These are phyloP conservation scores for Tridacna gigas DNA, from an alignment of 2,888 invertebrate species.

Conservation along the genomic window DNA sequence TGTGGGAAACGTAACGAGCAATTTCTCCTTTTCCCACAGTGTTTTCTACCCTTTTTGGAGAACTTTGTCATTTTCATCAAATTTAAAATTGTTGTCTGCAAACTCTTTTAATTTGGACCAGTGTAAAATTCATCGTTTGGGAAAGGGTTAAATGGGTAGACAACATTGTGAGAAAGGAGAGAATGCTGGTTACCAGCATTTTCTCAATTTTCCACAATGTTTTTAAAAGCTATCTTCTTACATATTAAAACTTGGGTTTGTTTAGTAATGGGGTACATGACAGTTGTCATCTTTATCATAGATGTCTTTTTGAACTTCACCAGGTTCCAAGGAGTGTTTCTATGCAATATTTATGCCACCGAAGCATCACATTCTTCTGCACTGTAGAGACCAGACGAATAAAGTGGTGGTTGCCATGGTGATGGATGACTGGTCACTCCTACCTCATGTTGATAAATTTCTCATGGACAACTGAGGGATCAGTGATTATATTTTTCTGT, in stretches of 20 bases:
- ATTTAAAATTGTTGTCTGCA: no score
- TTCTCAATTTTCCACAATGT: neutral
- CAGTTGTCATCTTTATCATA: no score
- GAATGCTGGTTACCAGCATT: neutral
- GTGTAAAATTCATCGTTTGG: no score
- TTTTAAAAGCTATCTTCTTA: neutral
- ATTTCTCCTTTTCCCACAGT: neutral
- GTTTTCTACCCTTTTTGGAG: neutral
- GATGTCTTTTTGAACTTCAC: neutral
- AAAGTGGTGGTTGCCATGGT: slow-evolving; percentile 63
- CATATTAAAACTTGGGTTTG: no score
- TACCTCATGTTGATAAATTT: slow-evolving; percentile 63
- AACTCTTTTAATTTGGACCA: no score
- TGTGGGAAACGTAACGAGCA: neutral
- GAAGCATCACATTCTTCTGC: slow-evolving; percentile 67
- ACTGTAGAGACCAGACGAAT: slow-evolving; percentile 45
- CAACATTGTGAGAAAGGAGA: slow-evolving; percentile 1
- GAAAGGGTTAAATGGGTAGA: no score
- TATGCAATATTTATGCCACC: slow-evolving; percentile 71
- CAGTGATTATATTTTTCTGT: no score
- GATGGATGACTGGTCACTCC: slow-evolving; percentile 64
- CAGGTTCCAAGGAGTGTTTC: slow-evolving; percentile 26
- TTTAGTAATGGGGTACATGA: neutral
- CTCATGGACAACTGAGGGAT: slow-evolving; percentile 20
- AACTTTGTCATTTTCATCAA: no score